Conservation (phyloP, 2,888 invertebrate genomes). For the Cinara cedri region DNA sequence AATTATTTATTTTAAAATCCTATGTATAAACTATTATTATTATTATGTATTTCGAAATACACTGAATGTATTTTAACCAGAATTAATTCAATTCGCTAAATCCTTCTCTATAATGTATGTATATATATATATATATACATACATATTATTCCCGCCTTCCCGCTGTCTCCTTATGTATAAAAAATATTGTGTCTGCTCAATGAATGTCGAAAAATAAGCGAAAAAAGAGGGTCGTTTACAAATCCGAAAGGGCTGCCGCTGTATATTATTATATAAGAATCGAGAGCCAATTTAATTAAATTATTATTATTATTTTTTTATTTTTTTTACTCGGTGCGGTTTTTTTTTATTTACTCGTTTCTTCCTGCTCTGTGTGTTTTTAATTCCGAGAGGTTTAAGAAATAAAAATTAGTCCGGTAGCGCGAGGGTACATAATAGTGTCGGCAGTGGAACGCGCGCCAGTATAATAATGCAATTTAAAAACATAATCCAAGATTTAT, state of each 20-base stretch:
- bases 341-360: neutral
- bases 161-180: neutral
- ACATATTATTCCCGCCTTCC: no score
- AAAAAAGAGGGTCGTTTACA: constrained; percentile 32
- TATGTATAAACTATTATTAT: neutral
- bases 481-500: constrained; percentile 54
- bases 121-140: no score
- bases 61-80: constrained; percentile 25
- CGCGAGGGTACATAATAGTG: neutral
- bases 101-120: neutral
- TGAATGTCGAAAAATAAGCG: neutral
- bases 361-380: constrained; percentile 30
- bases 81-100: neutral
- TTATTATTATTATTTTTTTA: constrained; percentile 10
- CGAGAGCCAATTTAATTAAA: constrained; percentile 49
- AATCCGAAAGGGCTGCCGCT: constrained; percentile 32
- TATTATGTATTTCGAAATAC: constrained; percentile 32
- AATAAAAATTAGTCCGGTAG: constrained; percentile 46
- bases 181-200: neutral
- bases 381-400: constrained; percentile 53
- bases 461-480: constrained; percentile 50
- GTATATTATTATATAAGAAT: constrained; percentile 8
- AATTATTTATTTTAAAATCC: constrained; percentile 47
- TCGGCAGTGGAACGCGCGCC: constrained; percentile 18
- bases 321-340: neutral